Evolutionary conservation across 2,888 invertebrate species (phyloP).

Genomic region (Drosophila buzzatii): DNA sequence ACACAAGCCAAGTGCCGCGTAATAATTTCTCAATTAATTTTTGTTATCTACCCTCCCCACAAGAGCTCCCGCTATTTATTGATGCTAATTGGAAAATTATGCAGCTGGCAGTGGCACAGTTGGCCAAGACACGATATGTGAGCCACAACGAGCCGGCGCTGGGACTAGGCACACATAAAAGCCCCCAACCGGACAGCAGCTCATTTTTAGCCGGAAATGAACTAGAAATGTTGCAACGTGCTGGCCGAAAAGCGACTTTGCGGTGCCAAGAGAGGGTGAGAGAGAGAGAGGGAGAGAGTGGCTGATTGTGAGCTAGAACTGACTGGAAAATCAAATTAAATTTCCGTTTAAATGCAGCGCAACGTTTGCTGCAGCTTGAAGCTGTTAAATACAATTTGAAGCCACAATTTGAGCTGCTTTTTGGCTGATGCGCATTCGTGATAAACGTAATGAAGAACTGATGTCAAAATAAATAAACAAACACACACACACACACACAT

Average conservation of each 20-base stretch:
- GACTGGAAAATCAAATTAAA: constrained; percentile 70
- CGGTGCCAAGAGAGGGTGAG: constrained; percentile 34
- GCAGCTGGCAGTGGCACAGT: constrained; percentile 50
- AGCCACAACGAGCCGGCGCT: neutral
- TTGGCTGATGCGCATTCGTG: constrained; percentile 38
- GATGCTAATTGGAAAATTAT: constrained; percentile 75
- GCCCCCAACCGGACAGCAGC: constrained; percentile 55
- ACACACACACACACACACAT: constrained; percentile 4
- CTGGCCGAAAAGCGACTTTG: constrained; percentile 60
- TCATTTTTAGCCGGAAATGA: constrained; percentile 78
- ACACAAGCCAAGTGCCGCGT: constrained; percentile 48
- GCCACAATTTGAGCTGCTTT: constrained; percentile 14
- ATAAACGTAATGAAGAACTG: constrained; percentile 69
- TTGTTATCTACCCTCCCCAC: constrained; percentile 11
- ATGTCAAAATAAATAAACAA: constrained; percentile 46
- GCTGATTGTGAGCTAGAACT: neutral
- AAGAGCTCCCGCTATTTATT: constrained; percentile 51
- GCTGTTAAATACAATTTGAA: constrained; percentile 46
- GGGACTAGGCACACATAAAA: neutral
- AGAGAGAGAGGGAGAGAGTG: neutral
- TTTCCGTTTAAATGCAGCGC: constrained; percentile 69
- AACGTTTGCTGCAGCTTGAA: constrained; percentile 40
- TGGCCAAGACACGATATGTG: constrained; percentile 45
- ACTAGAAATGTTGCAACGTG: constrained; percentile 72
- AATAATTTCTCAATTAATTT: constrained; percentile 77